Percentiles rank a stretch among this genome's conserved stretches.
These are phyloP conservation scores for Peribatodes rhomboidaria DNA, from an alignment of 2,888 invertebrate genomes.

Conservation along the genomic window DNA sequence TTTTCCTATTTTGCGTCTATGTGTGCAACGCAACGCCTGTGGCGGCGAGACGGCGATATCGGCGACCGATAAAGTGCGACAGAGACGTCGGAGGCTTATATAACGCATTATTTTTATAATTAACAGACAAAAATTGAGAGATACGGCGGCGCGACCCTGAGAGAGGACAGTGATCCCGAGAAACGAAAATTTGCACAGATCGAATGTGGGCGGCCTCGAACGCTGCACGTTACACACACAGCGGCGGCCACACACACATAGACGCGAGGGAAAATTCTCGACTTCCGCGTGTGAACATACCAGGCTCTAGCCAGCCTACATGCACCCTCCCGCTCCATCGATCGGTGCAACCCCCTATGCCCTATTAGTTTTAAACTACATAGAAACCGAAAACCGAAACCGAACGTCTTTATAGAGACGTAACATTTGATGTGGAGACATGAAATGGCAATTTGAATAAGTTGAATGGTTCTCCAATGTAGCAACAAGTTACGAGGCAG, in stretches of 20 bases:
- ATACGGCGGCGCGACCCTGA: constrained; percentile 83
- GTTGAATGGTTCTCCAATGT: constrained; percentile 26
- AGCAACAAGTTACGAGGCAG: constrained; percentile 34
- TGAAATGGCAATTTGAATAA: constrained; percentile 31
- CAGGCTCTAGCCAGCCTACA: constrained; percentile 41
- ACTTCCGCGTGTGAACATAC: constrained; percentile 68
- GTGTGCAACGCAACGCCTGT: constrained; percentile 75
- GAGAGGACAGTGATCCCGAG: constrained; percentile 80
- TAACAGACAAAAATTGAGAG: constrained; percentile 86
- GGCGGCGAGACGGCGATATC: constrained; percentile 63
- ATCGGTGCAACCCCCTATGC: constrained; percentile 46
- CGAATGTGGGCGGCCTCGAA: constrained; percentile 86
- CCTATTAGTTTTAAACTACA: constrained; percentile 49
- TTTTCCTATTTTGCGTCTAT: constrained; percentile 73
- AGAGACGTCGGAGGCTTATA: constrained; percentile 72
- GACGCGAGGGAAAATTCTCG: constrained; percentile 71
- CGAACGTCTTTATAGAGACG: constrained; percentile 29
- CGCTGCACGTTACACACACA: constrained; percentile 68
- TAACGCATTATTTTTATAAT: constrained; percentile 87
- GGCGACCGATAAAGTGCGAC: constrained; percentile 51
- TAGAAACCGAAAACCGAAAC: constrained; percentile 34
- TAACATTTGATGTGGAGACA: constrained; percentile 23
- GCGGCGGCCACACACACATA: constrained; percentile 53
- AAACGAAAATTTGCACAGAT: constrained; percentile 85
- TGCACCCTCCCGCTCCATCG: constrained; percentile 44